Evolutionary conservation across 2,888 invertebrate species (phyloP).

Genomic region (Seira musarum): DNA sequence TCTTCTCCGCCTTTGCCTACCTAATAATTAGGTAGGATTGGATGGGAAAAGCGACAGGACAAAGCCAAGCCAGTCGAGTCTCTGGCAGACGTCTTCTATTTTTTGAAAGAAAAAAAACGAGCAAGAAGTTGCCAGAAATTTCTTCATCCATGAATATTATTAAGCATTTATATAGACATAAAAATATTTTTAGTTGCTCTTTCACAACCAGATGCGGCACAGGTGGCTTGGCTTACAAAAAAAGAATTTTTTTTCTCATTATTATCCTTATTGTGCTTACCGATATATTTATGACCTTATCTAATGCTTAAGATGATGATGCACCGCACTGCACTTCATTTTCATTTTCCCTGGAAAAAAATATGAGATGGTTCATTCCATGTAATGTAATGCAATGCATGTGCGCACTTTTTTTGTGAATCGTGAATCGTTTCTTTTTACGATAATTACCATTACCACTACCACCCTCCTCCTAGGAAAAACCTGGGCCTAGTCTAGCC

Average conservation of each 20-base stretch:
- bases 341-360: constrained; percentile 31
- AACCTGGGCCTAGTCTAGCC: too few relatives aligned
- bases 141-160: too few relatives aligned
- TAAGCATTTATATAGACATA: too few relatives aligned
- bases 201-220: too few relatives aligned
- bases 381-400: constrained; percentile 16
- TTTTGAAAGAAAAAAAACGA: too few relatives aligned
- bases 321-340: constrained; percentile 9
- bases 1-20: background rate
- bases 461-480: constrained; percentile 46
- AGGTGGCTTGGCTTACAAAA: too few relatives aligned
- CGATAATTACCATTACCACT: constrained; percentile 48
- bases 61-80: too few relatives aligned
- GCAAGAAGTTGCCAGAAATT: too few relatives aligned
- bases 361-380: background rate
- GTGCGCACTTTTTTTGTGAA: constrained; percentile 38
- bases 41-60: too few relatives aligned
- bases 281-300: constrained; percentile 32
- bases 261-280: constrained; percentile 27
- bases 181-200: too few relatives aligned
- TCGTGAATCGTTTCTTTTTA: constrained; percentile 51
- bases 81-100: too few relatives aligned
- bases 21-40: too few relatives aligned
- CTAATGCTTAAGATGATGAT: background rate
- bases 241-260: background rate